Evolutionary conservation across 1,140 invertebrate genomes (phyloP).

Genomic region (Nasonia giraulti): DNA sequence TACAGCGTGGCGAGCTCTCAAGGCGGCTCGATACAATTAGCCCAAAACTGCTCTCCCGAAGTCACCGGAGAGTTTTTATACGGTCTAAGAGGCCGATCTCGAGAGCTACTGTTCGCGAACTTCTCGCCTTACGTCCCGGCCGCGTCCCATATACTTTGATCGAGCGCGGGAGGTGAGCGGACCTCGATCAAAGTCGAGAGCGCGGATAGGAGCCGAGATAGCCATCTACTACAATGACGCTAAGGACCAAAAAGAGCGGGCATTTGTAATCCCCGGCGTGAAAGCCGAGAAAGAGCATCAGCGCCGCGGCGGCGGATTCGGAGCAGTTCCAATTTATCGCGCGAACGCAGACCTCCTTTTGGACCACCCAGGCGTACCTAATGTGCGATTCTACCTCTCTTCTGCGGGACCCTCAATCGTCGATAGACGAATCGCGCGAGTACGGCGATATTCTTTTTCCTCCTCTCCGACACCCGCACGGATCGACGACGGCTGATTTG

Average conservation of each 20-base stretch:
- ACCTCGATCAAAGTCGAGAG: no score
- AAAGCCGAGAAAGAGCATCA: constrained; percentile 59
- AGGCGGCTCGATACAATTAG: no score
- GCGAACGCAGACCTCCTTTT: constrained; percentile 65
- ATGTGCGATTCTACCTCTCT: background rate
- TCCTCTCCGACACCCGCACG: background rate
- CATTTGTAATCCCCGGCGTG: constrained; percentile 69
- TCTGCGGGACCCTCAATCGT: background rate
- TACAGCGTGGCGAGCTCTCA: constrained; percentile 33
- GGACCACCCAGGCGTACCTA: constrained; percentile 71
- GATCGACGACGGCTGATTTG: constrained; percentile 63
- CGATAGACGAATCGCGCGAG: constrained; percentile 3
- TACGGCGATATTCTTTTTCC: background rate
- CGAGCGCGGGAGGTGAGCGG: no score
- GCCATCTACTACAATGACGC: constrained; percentile 71
- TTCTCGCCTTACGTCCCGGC: constrained; percentile 47
- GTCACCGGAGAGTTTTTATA: constrained; percentile 27
- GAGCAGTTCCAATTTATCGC: constrained; percentile 70
- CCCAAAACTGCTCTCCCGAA: background rate
- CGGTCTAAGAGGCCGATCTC: constrained; percentile 4
- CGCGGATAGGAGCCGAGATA: constrained; percentile 62
- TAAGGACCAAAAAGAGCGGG: constrained; percentile 66
- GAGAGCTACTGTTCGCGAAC: constrained; percentile 20
- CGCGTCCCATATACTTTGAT: constrained; percentile 27
- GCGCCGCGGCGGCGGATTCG: constrained; percentile 54